Percentiles rank a stretch among this genome's conserved stretches.
These are phyloP conservation scores for Gasterosteus aculeatus DNA, from an alignment of 2,113 vertebrate species.

Conservation along the genomic window DNA sequence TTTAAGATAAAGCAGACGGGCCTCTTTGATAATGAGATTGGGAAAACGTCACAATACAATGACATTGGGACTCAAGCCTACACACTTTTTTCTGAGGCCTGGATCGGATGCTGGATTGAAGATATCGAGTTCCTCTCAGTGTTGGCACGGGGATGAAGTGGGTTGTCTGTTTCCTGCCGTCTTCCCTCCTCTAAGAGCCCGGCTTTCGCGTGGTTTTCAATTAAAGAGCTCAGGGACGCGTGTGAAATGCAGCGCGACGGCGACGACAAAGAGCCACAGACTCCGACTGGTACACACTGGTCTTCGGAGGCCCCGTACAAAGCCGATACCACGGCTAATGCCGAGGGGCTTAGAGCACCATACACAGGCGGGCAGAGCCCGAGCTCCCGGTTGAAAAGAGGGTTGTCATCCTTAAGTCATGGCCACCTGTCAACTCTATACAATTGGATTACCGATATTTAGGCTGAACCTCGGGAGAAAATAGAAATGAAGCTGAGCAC, in stretches of 20 bases:
- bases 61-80: conserved; percentile 29
- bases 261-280: conserved; percentile 34
- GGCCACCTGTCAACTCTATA: conserved; percentile 45
- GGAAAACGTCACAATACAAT: conserved; percentile 30
- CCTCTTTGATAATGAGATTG: conserved; percentile 37
- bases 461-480: conserved; percentile 1
- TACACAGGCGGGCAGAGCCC: conserved; percentile 18
- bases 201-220: conserved; percentile 63
- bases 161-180: conserved; percentile 52
- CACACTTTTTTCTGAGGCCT: conserved; percentile 30
- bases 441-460: conserved; percentile 20
- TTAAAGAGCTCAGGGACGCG: conserved; percentile 60
- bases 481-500: conserved; percentile 10
- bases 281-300: conserved; percentile 36
- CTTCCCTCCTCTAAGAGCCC: conserved; percentile 49
- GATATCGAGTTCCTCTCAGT: conserved; percentile 47
- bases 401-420: conserved; percentile 35
- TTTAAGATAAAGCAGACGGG: conserved; percentile 63
- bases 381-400: conserved; percentile 3
- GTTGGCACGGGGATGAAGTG: conserved; percentile 40
- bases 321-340: conserved; percentile 40
- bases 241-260: conserved; percentile 43
- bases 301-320: conserved; percentile 30
- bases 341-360: conserved; percentile 22
- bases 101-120: conserved; percentile 43